Conservation (phyloP, 2,113 vertebrate species). For the Herpetotheres cachinnans region DNA sequence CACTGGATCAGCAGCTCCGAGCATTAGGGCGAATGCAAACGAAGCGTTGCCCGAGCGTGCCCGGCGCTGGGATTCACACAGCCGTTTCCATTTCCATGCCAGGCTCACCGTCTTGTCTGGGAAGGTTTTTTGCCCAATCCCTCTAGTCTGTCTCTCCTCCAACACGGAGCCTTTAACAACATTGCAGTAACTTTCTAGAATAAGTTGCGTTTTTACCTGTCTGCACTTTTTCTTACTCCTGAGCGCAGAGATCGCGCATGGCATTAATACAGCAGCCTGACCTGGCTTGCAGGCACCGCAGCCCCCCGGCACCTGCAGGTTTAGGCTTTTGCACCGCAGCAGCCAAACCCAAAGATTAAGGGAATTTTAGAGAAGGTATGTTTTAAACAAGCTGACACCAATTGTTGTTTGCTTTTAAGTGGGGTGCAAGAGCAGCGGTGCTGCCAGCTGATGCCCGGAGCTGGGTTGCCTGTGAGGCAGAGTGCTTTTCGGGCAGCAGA, state of each 20-base stretch:
- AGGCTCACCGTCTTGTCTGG: not conserved
- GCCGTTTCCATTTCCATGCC: not conserved
- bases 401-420: accelerated
- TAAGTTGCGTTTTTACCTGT: not conserved
- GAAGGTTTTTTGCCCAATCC: not conserved
- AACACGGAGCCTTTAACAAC: accelerated
- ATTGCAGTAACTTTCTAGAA: not conserved
- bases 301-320: not conserved
- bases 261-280: not conserved
- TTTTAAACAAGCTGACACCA: not conserved
- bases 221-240: not conserved
- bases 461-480: not conserved
- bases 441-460: not conserved
- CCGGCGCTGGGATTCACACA: accelerated
- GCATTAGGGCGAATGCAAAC: not conserved
- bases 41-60: not conserved
- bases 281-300: not conserved
- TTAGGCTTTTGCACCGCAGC: not conserved
- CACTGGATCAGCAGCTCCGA: not conserved
- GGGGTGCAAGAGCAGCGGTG: not conserved
- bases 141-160: not conserved
- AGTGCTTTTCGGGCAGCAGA: not conserved
- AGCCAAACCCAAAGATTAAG: not conserved
- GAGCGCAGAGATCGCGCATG: not conserved
- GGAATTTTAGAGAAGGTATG: not conserved